These are phyloP conservation scores for Neogale vison DNA, from an alignment of 2,113 vertebrate species.

Conservation along the genomic window DNA sequence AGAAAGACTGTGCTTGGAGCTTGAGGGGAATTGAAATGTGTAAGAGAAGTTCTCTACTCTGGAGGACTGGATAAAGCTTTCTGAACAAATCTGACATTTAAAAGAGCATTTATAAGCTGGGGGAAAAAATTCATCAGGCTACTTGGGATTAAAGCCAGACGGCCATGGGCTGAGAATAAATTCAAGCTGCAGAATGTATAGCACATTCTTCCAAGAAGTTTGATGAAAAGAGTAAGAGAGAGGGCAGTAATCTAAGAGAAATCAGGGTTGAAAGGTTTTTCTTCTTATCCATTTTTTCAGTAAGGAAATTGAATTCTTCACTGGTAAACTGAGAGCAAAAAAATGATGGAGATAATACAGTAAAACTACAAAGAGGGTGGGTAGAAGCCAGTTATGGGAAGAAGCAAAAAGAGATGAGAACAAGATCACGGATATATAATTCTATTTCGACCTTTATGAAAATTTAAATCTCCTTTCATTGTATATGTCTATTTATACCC, in stretches of 20 bases:
- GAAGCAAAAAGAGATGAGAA: not conserved
- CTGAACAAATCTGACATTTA: not conserved
- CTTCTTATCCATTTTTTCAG: not conserved
- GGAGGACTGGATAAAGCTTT: not conserved
- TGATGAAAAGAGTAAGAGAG: not conserved
- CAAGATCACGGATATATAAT: not conserved
- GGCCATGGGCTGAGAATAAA: not conserved
- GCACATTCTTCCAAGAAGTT: not conserved
- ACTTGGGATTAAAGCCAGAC: slow-evolving; percentile 13
- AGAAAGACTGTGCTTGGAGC: not conserved
- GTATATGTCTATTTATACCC: not conserved
- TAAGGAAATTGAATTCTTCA: not conserved
- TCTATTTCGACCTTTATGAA: not conserved
- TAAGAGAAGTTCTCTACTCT: not conserved
- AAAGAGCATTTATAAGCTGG: not conserved
- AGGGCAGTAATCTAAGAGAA: not conserved
- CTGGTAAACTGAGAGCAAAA: not conserved
- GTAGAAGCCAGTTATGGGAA: not conserved
- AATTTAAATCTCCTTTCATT: not conserved
- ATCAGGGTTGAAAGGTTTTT: not conserved
- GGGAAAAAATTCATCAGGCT: not conserved
- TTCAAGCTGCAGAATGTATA: not conserved
- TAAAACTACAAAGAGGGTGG: not conserved
- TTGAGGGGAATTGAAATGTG: not conserved
- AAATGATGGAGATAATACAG: not conserved